Conservation (phyloP, 1,140 invertebrate genomes). For the Lithobius niger region DNA sequence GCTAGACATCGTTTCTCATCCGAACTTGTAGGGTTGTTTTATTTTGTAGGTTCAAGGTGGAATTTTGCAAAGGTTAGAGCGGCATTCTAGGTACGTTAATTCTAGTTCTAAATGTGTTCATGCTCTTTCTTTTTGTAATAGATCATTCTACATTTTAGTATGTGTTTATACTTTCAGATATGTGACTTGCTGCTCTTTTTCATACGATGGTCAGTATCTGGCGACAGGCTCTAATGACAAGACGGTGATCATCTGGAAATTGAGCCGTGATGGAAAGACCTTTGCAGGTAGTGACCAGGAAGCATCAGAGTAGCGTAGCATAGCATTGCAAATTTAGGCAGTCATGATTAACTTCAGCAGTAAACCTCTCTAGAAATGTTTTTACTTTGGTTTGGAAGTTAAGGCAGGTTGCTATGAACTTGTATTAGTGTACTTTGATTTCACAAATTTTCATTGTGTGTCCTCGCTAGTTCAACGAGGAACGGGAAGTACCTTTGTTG, state of each 20-base stretch:
- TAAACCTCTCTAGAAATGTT: too few species aligned
- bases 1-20: too few species aligned
- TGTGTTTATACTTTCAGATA: constrained; percentile 33
- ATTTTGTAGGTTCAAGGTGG: constrained; percentile 20
- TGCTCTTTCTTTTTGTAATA: background rate
- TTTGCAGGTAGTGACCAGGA: background rate
- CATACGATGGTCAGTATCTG: constrained; percentile 16
- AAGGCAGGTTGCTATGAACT: too few species aligned
- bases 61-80: constrained; percentile 25
- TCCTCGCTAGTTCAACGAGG: too few species aligned
- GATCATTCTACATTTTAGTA: background rate
- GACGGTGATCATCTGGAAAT: constrained; percentile 32
- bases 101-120: background rate
- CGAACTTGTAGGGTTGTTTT: too few species aligned
- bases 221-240: constrained; percentile 29
- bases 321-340: too few species aligned
- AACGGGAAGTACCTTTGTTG: too few species aligned
- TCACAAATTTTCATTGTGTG: too few species aligned
- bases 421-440: too few species aligned
- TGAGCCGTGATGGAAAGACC: constrained; percentile 12
- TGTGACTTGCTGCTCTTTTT: constrained; percentile 53
- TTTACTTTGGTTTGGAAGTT: too few species aligned
- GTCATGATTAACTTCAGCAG: too few species aligned
- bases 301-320: too few species aligned
- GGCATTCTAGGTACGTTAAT: constrained; percentile 24